Evolutionary conservation across 2,888 invertebrate species (phyloP).

Genomic region (Myopa tessellatipennis): DNA sequence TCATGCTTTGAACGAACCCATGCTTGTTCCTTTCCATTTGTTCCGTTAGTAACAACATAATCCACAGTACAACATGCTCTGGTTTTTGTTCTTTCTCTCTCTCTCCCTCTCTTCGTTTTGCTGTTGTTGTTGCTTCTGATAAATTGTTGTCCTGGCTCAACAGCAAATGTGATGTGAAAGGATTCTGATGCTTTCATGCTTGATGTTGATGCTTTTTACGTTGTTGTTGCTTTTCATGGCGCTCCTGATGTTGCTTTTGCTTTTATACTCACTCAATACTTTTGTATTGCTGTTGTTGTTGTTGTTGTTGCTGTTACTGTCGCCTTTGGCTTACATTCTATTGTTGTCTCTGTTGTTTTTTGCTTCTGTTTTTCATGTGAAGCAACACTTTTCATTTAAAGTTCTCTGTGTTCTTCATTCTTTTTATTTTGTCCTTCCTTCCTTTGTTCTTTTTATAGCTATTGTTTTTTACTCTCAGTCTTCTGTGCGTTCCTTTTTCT

Average conservation of each 20-base stretch:
- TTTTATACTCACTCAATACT: not conserved
- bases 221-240: constrained; percentile 14
- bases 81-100: constrained; percentile 10
- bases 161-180: constrained; percentile 61
- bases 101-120: not conserved
- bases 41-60: constrained; percentile 8
- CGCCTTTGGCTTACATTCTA: constrained; percentile 27
- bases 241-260: constrained; percentile 7
- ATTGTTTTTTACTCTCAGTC: not conserved
- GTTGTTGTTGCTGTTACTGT: not conserved
- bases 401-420: not conserved
- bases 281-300: not conserved
- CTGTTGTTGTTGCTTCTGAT: not conserved
- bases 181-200: constrained; percentile 55
- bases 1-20: not conserved
- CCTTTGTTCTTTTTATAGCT: constrained; percentile 31
- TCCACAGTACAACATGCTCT: constrained; percentile 15
- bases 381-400: not conserved
- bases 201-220: constrained; percentile 14
- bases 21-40: constrained; percentile 14
- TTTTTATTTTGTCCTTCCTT: not conserved
- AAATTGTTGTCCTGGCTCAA: constrained; percentile 59
- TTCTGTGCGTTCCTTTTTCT: no score
- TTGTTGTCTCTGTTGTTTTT: constrained; percentile 1
- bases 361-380: not conserved